Base-by-base conservation (phyloP, 2,888 invertebrate genomes). In the Torymus auratus region DNA sequence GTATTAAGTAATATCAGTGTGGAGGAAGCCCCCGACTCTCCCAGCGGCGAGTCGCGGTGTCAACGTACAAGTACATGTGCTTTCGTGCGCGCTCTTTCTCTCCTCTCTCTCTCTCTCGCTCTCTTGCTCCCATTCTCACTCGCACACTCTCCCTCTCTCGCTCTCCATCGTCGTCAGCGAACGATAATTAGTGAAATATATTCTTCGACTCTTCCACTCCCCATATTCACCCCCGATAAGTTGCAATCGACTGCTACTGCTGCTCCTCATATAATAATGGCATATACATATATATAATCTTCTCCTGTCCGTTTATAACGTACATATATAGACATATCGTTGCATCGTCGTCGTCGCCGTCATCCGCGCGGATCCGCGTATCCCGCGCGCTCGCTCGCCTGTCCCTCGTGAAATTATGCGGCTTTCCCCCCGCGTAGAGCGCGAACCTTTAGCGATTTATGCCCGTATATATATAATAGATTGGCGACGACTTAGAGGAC, bases 1-100 rank as follows among this genome's bases (percentile, higher is more conserved):
- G 64, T 75, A 64, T 68, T 70, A 65, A 65, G 68, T 69, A 72
- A 79, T 79, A 74, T 74, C 50, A 67, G 72, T 77, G 72, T 69
- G 56, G 81, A 84, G 84, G 85, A 85, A 85, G 85, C 84, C 84
- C 82, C 83, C 82, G 84, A 83, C 83, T 41, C 41, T 82, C 77
- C 83, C 82, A 80, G 79, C 76, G 81, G 82, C 62, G 28, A 84
- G 82, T 81, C 83, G 84, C 69, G 83, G 83, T 84, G 82, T 83
- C 67, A 84, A 85, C 83, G 75, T 84, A 41, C 41, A 41, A 41
- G 75, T 84, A 67, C 61, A 41, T 68, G 53, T 72, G 15, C n/a
- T 52, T 11, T 58, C 15, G n/a, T 53, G 23, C 64, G 50, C 60
- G 83, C 80, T 81, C 58, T 78, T 79, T 82, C 79, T 84, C 83